Evolutionary conservation across 30 jellyfish, hydroid and myxozoan genomes (phyloP).

Genomic region (Mastigias papua): DNA sequence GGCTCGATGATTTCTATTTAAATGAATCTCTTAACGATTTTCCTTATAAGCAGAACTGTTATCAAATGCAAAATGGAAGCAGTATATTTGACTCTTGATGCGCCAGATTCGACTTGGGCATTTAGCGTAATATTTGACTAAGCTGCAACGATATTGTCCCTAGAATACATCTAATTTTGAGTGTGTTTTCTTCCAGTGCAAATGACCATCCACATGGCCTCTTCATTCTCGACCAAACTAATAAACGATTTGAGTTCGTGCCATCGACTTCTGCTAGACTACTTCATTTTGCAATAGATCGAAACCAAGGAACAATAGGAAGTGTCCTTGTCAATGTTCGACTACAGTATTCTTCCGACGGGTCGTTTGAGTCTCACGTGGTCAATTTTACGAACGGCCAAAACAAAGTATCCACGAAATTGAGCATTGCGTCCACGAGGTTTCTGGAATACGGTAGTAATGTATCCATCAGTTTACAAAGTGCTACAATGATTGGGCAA

Average conservation of each 20-base stretch:
- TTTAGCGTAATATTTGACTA: too few species aligned
- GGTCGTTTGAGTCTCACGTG: slow-evolving; percentile 9
- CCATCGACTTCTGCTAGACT: slow-evolving; percentile 48
- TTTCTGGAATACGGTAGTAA: slow-evolving; percentile 52
- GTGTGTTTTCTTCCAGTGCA: slow-evolving; percentile 67
- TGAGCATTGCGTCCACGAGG: slow-evolving; percentile 37
- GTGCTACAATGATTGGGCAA: slow-evolving; percentile 31
- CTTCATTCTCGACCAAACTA: slow-evolving; percentile 47
- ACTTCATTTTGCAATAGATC: slow-evolving; percentile 56
- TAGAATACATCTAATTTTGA: background rate
- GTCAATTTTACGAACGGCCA: slow-evolving; percentile 42
- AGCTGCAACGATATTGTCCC: too few species aligned
- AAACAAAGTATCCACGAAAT: slow-evolving; percentile 11
- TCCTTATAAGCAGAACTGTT: too few species aligned
- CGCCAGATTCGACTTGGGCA: too few species aligned
- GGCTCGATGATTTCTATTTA: background rate
- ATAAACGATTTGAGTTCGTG: slow-evolving; percentile 30
- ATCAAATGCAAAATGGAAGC: too few species aligned
- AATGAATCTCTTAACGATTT: background rate
- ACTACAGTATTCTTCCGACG: slow-evolving; percentile 37
- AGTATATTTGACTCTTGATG: too few species aligned
- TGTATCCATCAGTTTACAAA: slow-evolving; percentile 27
- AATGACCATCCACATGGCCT: slow-evolving; percentile 95
- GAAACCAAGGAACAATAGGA: slow-evolving; percentile 77
- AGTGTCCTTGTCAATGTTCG: slow-evolving; percentile 49